Base-by-base conservation (phyloP, 2,797 vertebrate species). In the Macropus fuliginosus region DNA sequence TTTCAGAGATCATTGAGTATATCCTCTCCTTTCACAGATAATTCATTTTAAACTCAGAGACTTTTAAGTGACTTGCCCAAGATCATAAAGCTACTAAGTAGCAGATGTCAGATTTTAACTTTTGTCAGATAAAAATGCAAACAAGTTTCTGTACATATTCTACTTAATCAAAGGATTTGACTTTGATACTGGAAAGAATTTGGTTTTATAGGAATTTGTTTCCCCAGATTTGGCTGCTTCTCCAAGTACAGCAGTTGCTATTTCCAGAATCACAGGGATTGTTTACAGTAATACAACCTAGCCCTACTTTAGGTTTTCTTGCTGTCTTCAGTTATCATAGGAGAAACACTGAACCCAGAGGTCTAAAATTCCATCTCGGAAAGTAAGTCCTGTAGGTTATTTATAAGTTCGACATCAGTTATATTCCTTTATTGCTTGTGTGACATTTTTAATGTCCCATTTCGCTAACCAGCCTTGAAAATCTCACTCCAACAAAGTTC, bases 381-480 rank as follows among this genome's bases (percentile, higher is more conserved):
- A 96, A 97, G 98, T 96, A 97, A 96, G 74, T 59, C 1, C 29
- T 94, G 96, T 0, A 89, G 13, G 81, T 96, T 96, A 95, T 92
- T 95, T 98, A 97, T 97, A 96, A 98, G 94, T 91, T 59, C 14
- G 56, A 57, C 92, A 90, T 92, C 91, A 87, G 59, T 55, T 97
- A 94, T 5, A 56, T 96, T 66, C 59, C 50, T 98, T 98, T 95
- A 95, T 66, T 92, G 92, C 92, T 90, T 52, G 1, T 11, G 24
- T 97, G 97, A 96, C 27, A 66, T 97, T 97, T 94, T 96, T 91
- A 97, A 96, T 27, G 52, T 97, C 96, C 50, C 56, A 87, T 97
- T 96, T 95, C 92, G 93, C 50, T 97, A 97, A 94, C 55, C 55
- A 54, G 59, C 95, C 93, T 96, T 94, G 66, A 97, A 97, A 95